Conservation (phyloP, 2,888 invertebrate genomes). For the Catocala sponsa region DNA sequence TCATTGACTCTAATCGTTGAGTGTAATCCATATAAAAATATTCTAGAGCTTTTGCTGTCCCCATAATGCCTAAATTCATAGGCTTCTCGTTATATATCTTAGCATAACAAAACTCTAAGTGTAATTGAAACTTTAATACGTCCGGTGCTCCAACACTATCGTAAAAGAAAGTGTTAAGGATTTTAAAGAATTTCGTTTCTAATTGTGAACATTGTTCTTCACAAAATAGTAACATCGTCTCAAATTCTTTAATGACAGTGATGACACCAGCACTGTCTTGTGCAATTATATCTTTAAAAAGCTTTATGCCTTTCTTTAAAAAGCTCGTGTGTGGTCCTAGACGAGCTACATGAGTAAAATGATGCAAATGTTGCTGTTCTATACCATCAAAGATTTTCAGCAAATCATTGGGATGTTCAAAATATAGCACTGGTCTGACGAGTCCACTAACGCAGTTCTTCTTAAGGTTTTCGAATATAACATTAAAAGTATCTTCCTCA, state of each 20-base stretch:
- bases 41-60: conserved; percentile 89
- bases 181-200: conserved; percentile 84
- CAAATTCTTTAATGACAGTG: conserved; percentile 65
- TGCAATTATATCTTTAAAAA: conserved; percentile 75
- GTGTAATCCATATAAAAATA: conserved; percentile 83
- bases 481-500: conserved; percentile 76
- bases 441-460: conserved; percentile 72
- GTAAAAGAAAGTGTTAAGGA: conserved; percentile 88
- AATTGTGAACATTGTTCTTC: conserved; percentile 85
- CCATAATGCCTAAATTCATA: conserved; percentile 83
- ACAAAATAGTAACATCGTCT: conserved; percentile 69
- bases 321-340: conserved; percentile 84
- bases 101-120: conserved; percentile 90
- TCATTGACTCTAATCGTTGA: conserved; percentile 86
- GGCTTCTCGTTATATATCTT: conserved; percentile 88
- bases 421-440: conserved; percentile 86
- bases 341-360: conserved; percentile 88
- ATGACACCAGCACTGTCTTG: conserved; percentile 63
- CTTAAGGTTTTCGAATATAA: conserved; percentile 82
- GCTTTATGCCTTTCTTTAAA: conserved; percentile 78
- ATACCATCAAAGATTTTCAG: conserved; percentile 87
- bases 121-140: conserved; percentile 87
- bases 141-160: conserved; percentile 86
- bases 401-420: conserved; percentile 86
- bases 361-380: conserved; percentile 90